Percentiles rank a stretch among this genome's conserved stretches.
Evolutionary conservation across 2,888 invertebrate species (phyloP).

Genomic region (Norana najaformis): DNA sequence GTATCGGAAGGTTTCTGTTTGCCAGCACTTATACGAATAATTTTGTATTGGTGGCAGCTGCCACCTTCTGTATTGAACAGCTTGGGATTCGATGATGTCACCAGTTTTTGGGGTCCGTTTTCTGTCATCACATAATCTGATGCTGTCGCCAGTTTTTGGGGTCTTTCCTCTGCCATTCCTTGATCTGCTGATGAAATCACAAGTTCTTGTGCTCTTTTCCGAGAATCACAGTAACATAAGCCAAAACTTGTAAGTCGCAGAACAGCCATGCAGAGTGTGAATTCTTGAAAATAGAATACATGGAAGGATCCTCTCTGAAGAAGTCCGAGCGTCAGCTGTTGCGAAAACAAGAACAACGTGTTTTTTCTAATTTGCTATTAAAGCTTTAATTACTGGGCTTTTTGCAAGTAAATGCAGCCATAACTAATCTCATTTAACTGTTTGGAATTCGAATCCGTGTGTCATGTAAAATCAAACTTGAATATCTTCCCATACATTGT

Average conservation of each 20-base stretch:
- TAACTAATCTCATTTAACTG: not conserved
- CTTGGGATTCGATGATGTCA: not conserved
- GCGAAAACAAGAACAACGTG: not conserved
- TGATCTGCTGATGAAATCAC: not conserved
- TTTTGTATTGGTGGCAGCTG: not conserved
- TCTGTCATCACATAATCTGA: conserved; percentile 9
- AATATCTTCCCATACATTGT: too few species aligned
- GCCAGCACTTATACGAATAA: not conserved
- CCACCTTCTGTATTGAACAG: not conserved
- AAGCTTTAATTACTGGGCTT: not conserved
- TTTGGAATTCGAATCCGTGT: not conserved
- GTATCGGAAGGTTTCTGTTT: not conserved
- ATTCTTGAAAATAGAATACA: conserved; percentile 64
- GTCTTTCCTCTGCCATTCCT: not conserved
- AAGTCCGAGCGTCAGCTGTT: not conserved
- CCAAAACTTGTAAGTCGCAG: conserved; percentile 75
- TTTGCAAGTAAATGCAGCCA: not conserved
- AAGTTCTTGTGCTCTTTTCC: not conserved
- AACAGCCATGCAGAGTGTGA: conserved; percentile 68
- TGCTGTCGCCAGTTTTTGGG: not conserved
- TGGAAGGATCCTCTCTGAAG: not conserved
- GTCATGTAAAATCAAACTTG: too few species aligned
- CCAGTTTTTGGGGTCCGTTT: not conserved
- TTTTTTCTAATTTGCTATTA: not conserved
- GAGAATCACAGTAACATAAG: conserved; percentile 54